Percentiles rank a stretch among this genome's conserved stretches.
phyloP scores from a whole-genome alignment of 2,797 vertebrate genomes.

The Leuciscus waleckii region DNA sequence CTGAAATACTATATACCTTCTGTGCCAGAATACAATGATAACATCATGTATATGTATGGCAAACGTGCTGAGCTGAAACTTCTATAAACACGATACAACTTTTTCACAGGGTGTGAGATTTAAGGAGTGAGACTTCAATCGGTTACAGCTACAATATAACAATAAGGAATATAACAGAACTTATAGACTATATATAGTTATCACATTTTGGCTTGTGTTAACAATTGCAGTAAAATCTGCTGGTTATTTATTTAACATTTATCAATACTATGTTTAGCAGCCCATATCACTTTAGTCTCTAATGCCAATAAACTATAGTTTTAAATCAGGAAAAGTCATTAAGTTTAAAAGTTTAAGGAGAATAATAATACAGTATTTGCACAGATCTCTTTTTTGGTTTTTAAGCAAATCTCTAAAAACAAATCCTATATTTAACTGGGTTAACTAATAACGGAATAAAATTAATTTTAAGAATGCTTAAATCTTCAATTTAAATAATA shows the following conservation, averaged over 20 bases:
- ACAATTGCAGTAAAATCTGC: not conserved
- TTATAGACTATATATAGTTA: not conserved
- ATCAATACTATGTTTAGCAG: not conserved
- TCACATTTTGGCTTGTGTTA: not conserved
- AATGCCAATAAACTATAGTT: not conserved
- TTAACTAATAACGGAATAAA: not conserved
- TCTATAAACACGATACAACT: not conserved
- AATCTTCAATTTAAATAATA: not conserved
- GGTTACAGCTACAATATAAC: not conserved
- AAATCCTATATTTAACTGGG: constrained; percentile 18
- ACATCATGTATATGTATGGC: constrained; percentile 28
- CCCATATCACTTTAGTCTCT: not conserved
- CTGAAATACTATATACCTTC: constrained; percentile 35
- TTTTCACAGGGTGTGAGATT: constrained; percentile 6
- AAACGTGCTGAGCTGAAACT: constrained; percentile 1
- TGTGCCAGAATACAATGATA: constrained; percentile 32
- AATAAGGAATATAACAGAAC: not conserved
- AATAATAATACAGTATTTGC: constrained; percentile 8
- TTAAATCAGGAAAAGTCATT: constrained; percentile 2
- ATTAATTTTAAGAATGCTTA: not conserved
- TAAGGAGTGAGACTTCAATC: not conserved
- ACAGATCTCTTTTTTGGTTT: not conserved
- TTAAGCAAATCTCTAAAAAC: constrained; percentile 24
- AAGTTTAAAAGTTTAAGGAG: not conserved
- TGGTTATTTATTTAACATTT: not conserved